These are phyloP conservation scores for Aphelenchoides fujianensis DNA, from an alignment of 1,140 invertebrate genomes.

Conservation along the genomic window DNA sequence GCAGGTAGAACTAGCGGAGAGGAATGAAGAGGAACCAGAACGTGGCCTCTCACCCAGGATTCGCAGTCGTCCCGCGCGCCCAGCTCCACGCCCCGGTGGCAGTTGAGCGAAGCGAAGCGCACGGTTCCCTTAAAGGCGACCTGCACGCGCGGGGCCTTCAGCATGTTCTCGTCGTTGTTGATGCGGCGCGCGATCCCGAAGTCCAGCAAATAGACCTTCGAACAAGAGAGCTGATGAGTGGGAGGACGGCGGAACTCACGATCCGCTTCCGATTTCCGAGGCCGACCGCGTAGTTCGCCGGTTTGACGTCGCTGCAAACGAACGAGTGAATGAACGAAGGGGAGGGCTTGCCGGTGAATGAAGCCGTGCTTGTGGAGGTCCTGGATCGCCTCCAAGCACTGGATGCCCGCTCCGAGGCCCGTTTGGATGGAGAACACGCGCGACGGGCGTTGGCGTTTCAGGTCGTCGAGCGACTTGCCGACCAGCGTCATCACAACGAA, in stretches of 20 bases:
- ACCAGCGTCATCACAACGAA: slow-evolving; percentile 38
- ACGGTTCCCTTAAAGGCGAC: slow-evolving; percentile 48
- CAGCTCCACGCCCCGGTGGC: slow-evolving; percentile 36
- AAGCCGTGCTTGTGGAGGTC: slow-evolving; percentile 26
- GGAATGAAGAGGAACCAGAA: no score
- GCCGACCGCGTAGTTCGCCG: slow-evolving; percentile 40
- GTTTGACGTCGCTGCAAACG: slow-evolving; percentile 35
- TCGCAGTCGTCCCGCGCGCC: slow-evolving; percentile 47
- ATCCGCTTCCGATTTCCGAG: slow-evolving; percentile 9
- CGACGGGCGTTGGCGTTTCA: slow-evolving; percentile 23
- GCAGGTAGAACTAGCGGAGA: slow-evolving; percentile 49
- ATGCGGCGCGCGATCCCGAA: slow-evolving; percentile 47
- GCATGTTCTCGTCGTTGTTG: slow-evolving; percentile 36
- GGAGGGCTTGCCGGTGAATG: slow-evolving; percentile 34
- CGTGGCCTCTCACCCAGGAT: no score
- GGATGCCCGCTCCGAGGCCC: slow-evolving; percentile 26
- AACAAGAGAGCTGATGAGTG: neutral
- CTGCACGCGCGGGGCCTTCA: slow-evolving; percentile 37
- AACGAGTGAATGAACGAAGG: slow-evolving; percentile 12
- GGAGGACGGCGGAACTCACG: no score
- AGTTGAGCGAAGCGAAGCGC: slow-evolving; percentile 43
- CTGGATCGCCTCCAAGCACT: slow-evolving; percentile 43
- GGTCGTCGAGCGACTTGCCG: slow-evolving; percentile 27
- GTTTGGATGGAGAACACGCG: slow-evolving; percentile 27
- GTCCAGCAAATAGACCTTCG: slow-evolving; percentile 44